Base-by-base conservation (phyloP, 2,888 invertebrate genomes). In the Drosophila paramelanica region DNA sequence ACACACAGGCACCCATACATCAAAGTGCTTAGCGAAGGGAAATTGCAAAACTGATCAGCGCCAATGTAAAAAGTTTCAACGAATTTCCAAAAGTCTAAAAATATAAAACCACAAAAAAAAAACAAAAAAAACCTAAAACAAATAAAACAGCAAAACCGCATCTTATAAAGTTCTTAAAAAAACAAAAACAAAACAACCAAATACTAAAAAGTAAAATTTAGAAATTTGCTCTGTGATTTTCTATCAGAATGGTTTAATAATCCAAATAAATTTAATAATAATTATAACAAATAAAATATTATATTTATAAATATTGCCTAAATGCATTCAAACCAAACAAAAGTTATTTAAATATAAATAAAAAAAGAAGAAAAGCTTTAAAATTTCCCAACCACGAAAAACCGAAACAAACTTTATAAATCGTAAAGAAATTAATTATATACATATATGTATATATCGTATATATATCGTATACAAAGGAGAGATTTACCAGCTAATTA, bases 151-250 rank as follows among this genome's bases (percentile, higher is more conserved):
- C 41, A 36, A 39, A 52, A 62, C 42, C 72, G 72, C 66, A 51
- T 20, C 31, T 41, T 51, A 60, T 20, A 51, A 58, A 47, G 25
- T 66, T 66, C 33, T 56, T 53, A 14, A 51, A 64, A 31, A 50
- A 67, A 59, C 2, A 42, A 8, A 41, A 55, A 51, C 33, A 13
- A 25, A 20, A 61, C 36, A 67, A 27, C 43, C 53, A 53, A 53
- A 53, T 43, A 53, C 20, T 43, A 53, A 27, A 53, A 66, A 58
- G 62, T 69, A 67, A 81, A 67, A 68, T 76, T 84, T 85, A 86
- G 81, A 88, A 83, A 89, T 90, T 90, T 84, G 84, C 90, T 89
- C 89, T 89, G 89, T 89, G 89, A 89, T 89, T 89, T 88, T 86
- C 87, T 88, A 84, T 86, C 85, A 68, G 89, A 88, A 86, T 78